Evolutionary conservation across 2,797 vertebrate species (phyloP), one percentile per base, ranked within the genome.

Genomic region (Sternotherus odoratus): DNA sequence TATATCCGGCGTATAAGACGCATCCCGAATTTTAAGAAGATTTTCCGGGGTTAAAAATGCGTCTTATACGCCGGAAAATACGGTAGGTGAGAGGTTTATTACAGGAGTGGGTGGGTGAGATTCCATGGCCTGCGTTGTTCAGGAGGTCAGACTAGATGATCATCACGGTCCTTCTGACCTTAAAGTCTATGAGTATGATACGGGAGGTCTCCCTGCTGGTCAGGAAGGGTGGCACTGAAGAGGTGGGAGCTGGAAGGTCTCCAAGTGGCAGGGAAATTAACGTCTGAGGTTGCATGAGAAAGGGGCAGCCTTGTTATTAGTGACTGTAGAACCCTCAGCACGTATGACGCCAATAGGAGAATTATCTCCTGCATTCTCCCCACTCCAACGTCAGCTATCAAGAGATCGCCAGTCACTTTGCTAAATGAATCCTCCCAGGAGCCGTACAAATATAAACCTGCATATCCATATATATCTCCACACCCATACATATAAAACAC

Each of bases 371-470:
- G 19, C 15, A 19, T 94, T 88, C 79, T 51, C 85, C 51, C 92
- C 74, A 39, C 66, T 43, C 89, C 87, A 94, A 95, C 96, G 94
- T 95, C 96, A 96, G 88, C 87, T 93, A 95, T 92, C 79, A 88
- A 96, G 96, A 87, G 93, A 95, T 92, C 95, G 95, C 85, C 82
- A 1, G 66, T 93, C 28, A 1, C 95, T 96, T 96, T 81, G 88
- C 95, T 96, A 95, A 97, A 95, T 85, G 92, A 97, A 95, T 96
- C 95, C 97, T 97, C 96, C 0, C 3, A 96, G 93, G 96, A 96
- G 53, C 91, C 91, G 87, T 82, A 96, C 92, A 97, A 97, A 97
- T 97, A 95, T 88, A 95, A 86, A 93, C 17, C n/a, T 77, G 94
- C 90, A 91, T 86, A 90, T 72, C 39, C 86, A 54, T 17, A 33